Base-by-base conservation (phyloP, 2,888 invertebrate genomes). In the Drosophila anceps region DNA sequence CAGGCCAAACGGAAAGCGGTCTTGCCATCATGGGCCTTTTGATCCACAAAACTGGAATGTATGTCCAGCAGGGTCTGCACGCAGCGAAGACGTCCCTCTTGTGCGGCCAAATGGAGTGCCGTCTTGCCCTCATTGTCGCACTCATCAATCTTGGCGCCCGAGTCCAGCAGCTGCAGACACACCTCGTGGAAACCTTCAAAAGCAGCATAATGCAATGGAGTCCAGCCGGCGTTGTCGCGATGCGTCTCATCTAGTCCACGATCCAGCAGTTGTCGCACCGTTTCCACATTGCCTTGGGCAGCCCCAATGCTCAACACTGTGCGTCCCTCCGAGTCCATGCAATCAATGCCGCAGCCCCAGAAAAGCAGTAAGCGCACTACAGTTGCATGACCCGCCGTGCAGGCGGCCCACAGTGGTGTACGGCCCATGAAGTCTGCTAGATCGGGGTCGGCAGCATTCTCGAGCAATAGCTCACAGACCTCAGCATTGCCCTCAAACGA, bases 281-380 rank as follows among this genome's bases (percentile, higher is more conserved):
- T 98, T 83, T 97, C 97, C 41, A 96, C 96, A 90, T 96, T 96
- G 39, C 96, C 97, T 93, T 97, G 97, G 0, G 97, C 97, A 0
- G 97, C 96, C 1, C 97, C 97, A 4, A 97, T 96, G 71, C 96
- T 96, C 5, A 97, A 94, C 67, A 97, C 98, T 0, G 98, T 98
- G 41, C 98, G 94, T 0, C 98, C 98, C 92, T 98, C 98, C 5
- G 96, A 95, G 93, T 99, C 98, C 94, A 98, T 98, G 86, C 96
- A 96, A 93, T 98, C 98, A 60, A 98, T 97, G 90, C 98, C 97
- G 73, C 98, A 98, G 44, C 98, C 98, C 98, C 98, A 98, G 94
- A 98, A 98, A 75, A 98, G 94, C 77, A 98, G 94, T 77, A 98
- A 94, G 18, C 97, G 96, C 1, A 98, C 97, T 1, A 98, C 96